Evolutionary conservation across 2,113 vertebrate species (phyloP).

Genomic region (Oncorhynchus kisutch): DNA sequence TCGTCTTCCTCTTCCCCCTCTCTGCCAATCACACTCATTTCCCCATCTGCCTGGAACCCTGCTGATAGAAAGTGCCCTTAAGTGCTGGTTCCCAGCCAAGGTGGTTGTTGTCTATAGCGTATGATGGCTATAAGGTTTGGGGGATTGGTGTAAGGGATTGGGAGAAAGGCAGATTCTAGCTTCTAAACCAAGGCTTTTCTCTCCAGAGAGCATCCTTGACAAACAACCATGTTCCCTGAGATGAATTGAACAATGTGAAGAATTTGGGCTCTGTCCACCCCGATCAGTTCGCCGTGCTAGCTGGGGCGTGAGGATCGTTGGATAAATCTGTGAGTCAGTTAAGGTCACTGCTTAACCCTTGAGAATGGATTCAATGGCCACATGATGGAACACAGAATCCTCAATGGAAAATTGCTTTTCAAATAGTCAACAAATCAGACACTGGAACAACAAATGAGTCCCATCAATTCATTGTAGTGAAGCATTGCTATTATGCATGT

Average conservation of each 20-base stretch:
- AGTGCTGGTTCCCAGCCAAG: constrained; percentile 49
- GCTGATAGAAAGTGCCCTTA: constrained; percentile 62
- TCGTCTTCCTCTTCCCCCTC: constrained; percentile 41
- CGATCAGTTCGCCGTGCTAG: constrained; percentile 20
- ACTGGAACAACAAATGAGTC: too few relatives aligned
- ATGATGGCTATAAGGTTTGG: constrained; percentile 22
- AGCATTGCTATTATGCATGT: too few relatives aligned
- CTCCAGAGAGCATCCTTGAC: constrained; percentile 1
- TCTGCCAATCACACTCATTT: constrained; percentile 58
- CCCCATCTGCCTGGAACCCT: constrained; percentile 58
- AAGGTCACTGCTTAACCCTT: background rate
- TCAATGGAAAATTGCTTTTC: too few relatives aligned
- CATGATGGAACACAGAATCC: too few relatives aligned
- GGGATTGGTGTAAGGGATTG: background rate
- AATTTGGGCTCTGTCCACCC: constrained; percentile 37
- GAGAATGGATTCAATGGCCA: background rate
- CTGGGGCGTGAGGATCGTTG: constrained; percentile 5
- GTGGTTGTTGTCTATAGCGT: constrained; percentile 17
- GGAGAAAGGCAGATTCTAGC: constrained; percentile 1
- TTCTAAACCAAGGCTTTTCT: constrained; percentile 2
- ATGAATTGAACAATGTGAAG: constrained; percentile 39
- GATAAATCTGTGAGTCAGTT: too few relatives aligned
- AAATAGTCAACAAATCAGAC: too few relatives aligned
- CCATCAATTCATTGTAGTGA: too few relatives aligned
- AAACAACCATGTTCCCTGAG: constrained; percentile 19